A percentile compares a stretch with the other conserved stretches of the same genome.
Evolutionary conservation across 2,888 invertebrate species (phyloP).

Genomic region (Leuctra nigra): DNA sequence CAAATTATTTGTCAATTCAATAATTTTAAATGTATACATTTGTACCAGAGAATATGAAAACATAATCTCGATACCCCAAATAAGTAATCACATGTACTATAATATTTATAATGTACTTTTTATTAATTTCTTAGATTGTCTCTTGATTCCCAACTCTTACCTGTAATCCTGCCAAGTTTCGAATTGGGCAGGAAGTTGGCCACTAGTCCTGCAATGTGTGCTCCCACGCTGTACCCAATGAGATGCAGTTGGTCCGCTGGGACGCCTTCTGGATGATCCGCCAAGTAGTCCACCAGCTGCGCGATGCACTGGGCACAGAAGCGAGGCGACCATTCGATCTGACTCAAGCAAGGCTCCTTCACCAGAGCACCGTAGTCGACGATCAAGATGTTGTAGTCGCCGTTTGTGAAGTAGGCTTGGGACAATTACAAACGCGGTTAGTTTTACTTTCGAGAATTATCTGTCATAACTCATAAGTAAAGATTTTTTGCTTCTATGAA

Average conservation of each 20-base stretch:
- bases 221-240: conserved; percentile 81
- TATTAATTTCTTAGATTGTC: too few relatives aligned
- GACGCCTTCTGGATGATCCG: conserved; percentile 68
- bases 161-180: conserved; percentile 77
- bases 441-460: too few relatives aligned
- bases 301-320: conserved; percentile 64
- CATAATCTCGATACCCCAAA: too few relatives aligned
- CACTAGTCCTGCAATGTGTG: conserved; percentile 76
- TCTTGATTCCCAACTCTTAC: conserved; percentile 38
- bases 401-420: conserved; percentile 70
- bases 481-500: too few relatives aligned
- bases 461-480: too few relatives aligned
- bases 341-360: conserved; percentile 75
- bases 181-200: conserved; percentile 68
- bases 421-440: too few relatives aligned
- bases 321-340: conserved; percentile 49
- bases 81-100: too few relatives aligned
- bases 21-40: too few relatives aligned
- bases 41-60: too few relatives aligned
- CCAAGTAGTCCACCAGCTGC: conserved; percentile 70
- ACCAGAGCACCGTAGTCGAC: conserved; percentile 78
- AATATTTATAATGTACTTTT: too few relatives aligned
- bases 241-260: conserved; percentile 69
- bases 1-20: too few relatives aligned
- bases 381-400: conserved; percentile 78